Percentiles rank a stretch among this genome's conserved stretches.
These are phyloP conservation scores for Bugulina stolonifera DNA, from an alignment of 2,888 invertebrate species.

Conservation along the genomic window DNA sequence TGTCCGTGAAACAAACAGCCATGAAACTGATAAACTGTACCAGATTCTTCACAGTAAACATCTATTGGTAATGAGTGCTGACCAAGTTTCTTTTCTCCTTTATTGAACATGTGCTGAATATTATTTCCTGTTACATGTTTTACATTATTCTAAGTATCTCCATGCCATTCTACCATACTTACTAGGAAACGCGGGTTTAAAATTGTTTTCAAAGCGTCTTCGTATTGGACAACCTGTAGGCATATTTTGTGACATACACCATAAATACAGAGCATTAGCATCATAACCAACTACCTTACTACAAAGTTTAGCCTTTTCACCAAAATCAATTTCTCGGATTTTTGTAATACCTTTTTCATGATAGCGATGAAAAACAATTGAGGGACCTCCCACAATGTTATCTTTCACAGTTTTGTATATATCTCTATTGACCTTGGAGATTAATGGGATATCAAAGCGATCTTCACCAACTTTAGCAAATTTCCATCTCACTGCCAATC, in stretches of 20 bases:
- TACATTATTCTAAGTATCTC: neutral
- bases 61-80: neutral
- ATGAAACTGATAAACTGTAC: neutral
- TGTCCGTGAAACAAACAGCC: slow-evolving; percentile 3
- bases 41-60: neutral
- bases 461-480: neutral
- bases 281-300: neutral
- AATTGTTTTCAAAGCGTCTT: neutral
- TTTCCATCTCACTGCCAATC: neutral
- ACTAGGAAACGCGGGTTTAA: neutral
- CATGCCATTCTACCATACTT: neutral
- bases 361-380: neutral
- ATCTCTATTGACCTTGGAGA: neutral
- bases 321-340: neutral
- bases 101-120: neutral
- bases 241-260: neutral
- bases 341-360: neutral
- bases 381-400: neutral
- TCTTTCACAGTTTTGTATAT: too few relatives aligned
- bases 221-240: neutral
- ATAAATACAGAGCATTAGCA: neutral
- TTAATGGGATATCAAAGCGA: neutral
- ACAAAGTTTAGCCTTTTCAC: neutral
- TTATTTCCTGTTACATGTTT: neutral
- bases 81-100: neutral